Base-by-base conservation (phyloP, 1,140 invertebrate genomes). In the Drosophila ironensis region DNA sequence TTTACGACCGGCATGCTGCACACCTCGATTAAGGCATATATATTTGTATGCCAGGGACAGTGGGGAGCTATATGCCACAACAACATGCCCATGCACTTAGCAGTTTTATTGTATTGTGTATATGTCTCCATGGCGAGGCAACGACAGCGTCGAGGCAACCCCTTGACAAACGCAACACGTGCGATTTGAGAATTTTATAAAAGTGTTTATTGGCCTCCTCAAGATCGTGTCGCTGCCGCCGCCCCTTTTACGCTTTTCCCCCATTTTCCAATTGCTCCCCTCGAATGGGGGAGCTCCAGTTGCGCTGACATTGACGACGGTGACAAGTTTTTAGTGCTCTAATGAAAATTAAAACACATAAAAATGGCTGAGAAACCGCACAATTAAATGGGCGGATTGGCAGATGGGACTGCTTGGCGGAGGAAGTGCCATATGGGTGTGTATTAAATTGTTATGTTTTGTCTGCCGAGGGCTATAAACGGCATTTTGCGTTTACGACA, bases 101-200 rank as follows among this genome's bases (percentile, higher is more conserved):
- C 53, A 54, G 71, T 82, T 82, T 82, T 82, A 82, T 82, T 61
- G 80, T 77, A 56, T 50, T 63, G 56, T 48, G n/a, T n/a, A n/a
- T n/a, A 48, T 48, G 60, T 63, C 60, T 28, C 56, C 56, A 19
- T 64, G 60, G 38, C 33, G 30, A 25, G 41, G 17, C 30, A 33
- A 47, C 14, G 25, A 40, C 17, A 17, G 11, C 8, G 37, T 9
- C 37, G 27, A 35, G 33, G 37, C 56, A 77, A 69, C 78, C 77
- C 73, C 74, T 82, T 82, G 77, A 84, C 77, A 82, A 77, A 71
- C 57, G 80, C 73, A 72, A 82, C 78, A 82, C 77, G 78, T 84
- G 77, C 78, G 73, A 70, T 84, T 77, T 60, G 53, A 78, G 78
- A 84, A 84, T 82, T 80, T 78, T 84, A 84, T 77, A 84, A 77